Evolutionary conservation across 2,113 vertebrate species (phyloP).

Genomic region (Cygnus atratus): DNA sequence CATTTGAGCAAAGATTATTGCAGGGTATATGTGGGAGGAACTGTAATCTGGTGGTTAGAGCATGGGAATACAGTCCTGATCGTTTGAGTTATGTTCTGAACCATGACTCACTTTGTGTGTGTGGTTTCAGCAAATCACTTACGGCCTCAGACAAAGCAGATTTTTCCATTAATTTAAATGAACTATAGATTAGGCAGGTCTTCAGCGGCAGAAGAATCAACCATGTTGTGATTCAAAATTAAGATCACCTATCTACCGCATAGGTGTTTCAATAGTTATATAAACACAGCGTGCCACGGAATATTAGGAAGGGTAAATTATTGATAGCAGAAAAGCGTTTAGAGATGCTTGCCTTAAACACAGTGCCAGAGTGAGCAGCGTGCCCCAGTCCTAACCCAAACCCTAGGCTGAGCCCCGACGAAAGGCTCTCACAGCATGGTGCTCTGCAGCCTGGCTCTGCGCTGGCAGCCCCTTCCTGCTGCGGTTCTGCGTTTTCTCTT

Average conservation of each 20-base stretch:
- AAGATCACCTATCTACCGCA: neutral
- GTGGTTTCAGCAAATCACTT: constrained; percentile 51
- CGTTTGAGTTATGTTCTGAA: constrained; percentile 22
- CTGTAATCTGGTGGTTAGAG: constrained; percentile 46
- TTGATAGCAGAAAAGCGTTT: constrained; percentile 9
- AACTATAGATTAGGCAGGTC: constrained; percentile 10
- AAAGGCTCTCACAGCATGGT: rapidly evolving
- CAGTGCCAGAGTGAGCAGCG: neutral
- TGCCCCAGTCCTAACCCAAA: constrained; percentile 15
- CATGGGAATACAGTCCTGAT: constrained; percentile 49
- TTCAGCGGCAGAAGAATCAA: neutral
- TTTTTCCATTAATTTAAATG: constrained; percentile 43
- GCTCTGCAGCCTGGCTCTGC: neutral
- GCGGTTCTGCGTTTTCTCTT: neutral
- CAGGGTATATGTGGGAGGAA: constrained; percentile 53
- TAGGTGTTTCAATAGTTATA: constrained; percentile 1
- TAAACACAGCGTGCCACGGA: constrained; percentile 4
- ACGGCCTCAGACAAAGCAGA: constrained; percentile 33
- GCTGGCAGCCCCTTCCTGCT: neutral
- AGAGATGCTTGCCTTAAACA: constrained; percentile 29
- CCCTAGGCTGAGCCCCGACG: neutral
- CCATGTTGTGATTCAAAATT: neutral
- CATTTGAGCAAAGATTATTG: constrained; percentile 47
- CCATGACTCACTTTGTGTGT: constrained; percentile 17
- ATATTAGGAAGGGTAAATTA: neutral